Base-by-base conservation (phyloP, 2,113 vertebrate genomes). In the Hemicordylus capensis region DNA sequence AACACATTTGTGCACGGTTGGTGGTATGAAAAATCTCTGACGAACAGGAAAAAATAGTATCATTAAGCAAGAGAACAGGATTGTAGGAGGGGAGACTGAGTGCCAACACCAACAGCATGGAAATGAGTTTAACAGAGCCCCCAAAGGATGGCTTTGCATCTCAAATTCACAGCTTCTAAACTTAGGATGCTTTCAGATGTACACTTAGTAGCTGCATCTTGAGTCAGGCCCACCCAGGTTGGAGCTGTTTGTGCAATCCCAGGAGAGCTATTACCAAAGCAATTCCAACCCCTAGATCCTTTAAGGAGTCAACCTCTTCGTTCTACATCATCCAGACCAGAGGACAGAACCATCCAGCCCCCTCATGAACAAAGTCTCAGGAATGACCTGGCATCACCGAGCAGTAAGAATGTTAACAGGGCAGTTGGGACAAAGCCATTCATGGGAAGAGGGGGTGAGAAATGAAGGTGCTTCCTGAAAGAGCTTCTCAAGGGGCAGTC, bases 81-180 rank as follows among this genome's bases (percentile, higher is more conserved):
- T 74, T 46, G 79, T 48, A 77, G 82, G 44, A 5, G 37, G 48
- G 19, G 20, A 85, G 84, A 73, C 59, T 19, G n/a, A 77, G 78
- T 26, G 87, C 46, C 63, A 90, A 67, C 19, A 67, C n/a, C 44
- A 66, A 48, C 42, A 93, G n/a, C 67, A 81, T 2, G 42, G 28
- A 83, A 89, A 87, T 0, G 0, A 83, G 39, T 83, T 93, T 88
- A 89, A 85, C 26, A 0, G 15, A 86, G 28, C 74, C 81, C n/a
- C 81, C 80, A 56, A 90, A 76, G 75, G n/a, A 51, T 26, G 10
- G 69, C 39, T 79, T 34, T 24, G 6, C 76, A 61, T 24, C 44
- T 31, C 24, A 76, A 34, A 64, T 51, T 63, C 58, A 87, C 1
- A 1, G 76, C 44, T 88, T 89, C 42, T 22, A 76, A 79, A 79